Evolutionary conservation across 2,113 vertebrate species (phyloP), one percentile per base, ranked within the genome.

Genomic region (Cephalopholis sonnerati): DNA sequence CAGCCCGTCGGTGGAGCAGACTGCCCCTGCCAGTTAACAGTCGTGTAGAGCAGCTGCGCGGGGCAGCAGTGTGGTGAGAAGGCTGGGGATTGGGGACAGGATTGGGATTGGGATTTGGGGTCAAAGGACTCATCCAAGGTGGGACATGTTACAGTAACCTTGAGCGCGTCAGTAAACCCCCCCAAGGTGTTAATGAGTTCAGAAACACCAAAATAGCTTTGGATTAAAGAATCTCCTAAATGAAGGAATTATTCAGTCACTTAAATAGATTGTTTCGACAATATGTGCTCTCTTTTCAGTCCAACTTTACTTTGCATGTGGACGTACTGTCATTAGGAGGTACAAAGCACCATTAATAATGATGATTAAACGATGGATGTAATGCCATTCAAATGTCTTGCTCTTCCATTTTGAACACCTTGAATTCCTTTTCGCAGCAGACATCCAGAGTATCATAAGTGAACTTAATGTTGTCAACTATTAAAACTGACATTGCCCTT

Each of bases 21-120:
- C 87, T 57, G 74, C 92, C 88, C 89, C 88, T 91, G 93, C 94
- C 93, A 93, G 93, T 94, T 95, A 96, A 96, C 95, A 96, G 95
- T 96, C 95, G 91, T 93, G 94, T 93, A 90, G 91, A 93, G 93
- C 91, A 90, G 94, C 93, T 91, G 92, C 94, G 0, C 85, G 51
- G 79, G 85, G 92, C 93, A 92, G 90, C 90, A 81, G 65, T 85
- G 85, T 84, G 87, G 86, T 73, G 81, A 89, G 84, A 86, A 93
- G 82, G 86, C 83, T 83, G 81, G 84, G 90, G 89, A 85, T 88
- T 84, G 78, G 88, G 87, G 73, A 80, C 75, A 62, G 87, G 84
- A 89, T 84, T 87, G 89, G 83, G 87, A 88, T 84, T 81, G 89
- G 89, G 87, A 89, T 92, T 90, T 87, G 83, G 89, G 90, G 91